Percentiles rank a stretch among this genome's conserved stretches.
Evolutionary conservation across 1,140 invertebrate species (phyloP).

Genomic region (Sarcophaga bullata): DNA sequence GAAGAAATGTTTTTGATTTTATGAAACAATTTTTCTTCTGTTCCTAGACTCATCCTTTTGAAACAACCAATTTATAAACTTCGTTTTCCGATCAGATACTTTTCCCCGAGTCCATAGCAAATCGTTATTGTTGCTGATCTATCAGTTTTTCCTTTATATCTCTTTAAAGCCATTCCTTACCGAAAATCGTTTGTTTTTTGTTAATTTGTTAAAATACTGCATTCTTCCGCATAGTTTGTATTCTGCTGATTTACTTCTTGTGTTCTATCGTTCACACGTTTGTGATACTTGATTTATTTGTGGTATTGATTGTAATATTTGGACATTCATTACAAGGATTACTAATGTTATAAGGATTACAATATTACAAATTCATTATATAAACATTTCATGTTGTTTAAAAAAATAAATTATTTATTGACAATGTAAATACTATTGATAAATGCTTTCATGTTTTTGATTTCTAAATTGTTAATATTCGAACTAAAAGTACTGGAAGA

Average conservation of each 20-base stretch:
- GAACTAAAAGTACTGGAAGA: no score
- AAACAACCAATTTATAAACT: background rate
- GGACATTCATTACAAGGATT: background rate
- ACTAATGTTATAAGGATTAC: background rate
- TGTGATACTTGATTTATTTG: background rate
- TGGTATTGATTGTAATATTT: background rate
- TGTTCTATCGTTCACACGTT: background rate
- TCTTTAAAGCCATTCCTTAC: background rate
- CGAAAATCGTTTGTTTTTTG: background rate
- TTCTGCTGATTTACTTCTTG: background rate
- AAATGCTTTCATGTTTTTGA: no score
- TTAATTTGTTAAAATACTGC: background rate
- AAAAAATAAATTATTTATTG: no score
- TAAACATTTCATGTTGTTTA: background rate
- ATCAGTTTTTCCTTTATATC: background rate
- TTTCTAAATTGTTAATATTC: no score
- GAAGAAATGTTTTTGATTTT: no score
- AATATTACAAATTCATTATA: background rate
- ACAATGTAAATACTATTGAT: no score
- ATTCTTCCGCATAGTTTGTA: background rate
- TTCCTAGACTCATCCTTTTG: background rate
- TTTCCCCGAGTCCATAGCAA: no score
- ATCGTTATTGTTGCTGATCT: background rate
- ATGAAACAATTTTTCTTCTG: background rate
- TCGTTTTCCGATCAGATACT: no score